phyloP scores from a whole-genome alignment of 2,113 vertebrate species.

The Coryphaenoides rupestris region DNA sequence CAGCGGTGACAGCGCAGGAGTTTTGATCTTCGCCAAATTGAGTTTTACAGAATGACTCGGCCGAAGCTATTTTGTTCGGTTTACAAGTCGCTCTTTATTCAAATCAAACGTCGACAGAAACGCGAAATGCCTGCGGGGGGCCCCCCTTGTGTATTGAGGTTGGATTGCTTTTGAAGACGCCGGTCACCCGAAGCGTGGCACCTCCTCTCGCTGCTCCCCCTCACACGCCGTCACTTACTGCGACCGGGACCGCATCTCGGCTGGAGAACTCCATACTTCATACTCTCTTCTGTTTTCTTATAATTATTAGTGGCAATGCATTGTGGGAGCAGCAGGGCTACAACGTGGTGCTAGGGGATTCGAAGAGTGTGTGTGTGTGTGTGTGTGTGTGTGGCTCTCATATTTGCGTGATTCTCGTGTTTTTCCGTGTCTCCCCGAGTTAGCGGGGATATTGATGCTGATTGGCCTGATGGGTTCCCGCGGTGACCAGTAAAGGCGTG shows the following conservation, averaged over 20 bases:
- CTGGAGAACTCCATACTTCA: not conserved
- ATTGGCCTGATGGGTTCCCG: too few relatives aligned
- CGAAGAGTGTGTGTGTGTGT: not conserved
- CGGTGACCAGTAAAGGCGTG: too few relatives aligned
- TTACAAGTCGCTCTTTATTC: slow-evolving; percentile 53
- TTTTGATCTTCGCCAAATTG: slow-evolving; percentile 62
- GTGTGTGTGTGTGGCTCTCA: not conserved
- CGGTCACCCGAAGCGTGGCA: slow-evolving; percentile 24
- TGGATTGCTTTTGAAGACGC: slow-evolving; percentile 40
- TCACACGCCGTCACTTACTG: not conserved
- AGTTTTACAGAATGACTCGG: slow-evolving; percentile 51
- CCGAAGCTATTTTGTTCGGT: slow-evolving; percentile 50
- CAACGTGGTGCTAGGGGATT: not conserved
- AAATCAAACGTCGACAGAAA: slow-evolving; percentile 27
- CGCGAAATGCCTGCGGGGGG: slow-evolving; percentile 20
- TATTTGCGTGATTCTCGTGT: not conserved
- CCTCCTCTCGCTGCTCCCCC: not conserved
- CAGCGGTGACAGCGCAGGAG: slow-evolving; percentile 37
- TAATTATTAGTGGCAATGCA: slow-evolving; percentile 18
- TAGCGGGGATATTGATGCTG: too few relatives aligned
- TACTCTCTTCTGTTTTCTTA: not conserved
- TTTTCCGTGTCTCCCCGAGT: not conserved
- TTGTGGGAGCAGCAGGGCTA: too few relatives aligned
- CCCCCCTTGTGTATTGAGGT: slow-evolving; percentile 27
- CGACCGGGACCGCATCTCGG: too few relatives aligned